Conservation (phyloP, 2,888 invertebrate species). For the Eudasyphora cyanicolor region DNA sequence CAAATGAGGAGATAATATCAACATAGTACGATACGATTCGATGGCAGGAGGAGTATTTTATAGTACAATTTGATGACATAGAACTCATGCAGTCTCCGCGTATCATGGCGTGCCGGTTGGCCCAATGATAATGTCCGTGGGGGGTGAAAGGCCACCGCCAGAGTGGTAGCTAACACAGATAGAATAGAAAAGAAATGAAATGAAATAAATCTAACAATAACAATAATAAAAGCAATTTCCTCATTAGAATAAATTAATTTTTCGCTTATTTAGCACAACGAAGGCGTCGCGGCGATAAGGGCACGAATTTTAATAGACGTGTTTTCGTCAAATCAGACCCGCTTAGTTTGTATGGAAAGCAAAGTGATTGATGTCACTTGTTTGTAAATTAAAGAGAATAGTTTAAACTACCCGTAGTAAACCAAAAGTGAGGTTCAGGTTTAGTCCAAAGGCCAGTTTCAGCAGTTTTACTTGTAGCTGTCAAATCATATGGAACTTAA, state of each 20-base stretch:
- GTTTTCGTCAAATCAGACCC: no score
- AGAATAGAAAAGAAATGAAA: conserved; percentile 3
- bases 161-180: neutral
- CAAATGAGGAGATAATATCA: conserved; percentile 29
- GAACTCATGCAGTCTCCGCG: neutral
- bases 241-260: conserved; percentile 54
- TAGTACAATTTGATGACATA: neutral
- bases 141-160: neutral
- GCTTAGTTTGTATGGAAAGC: no score
- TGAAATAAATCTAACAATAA: conserved; percentile 25
- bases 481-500: no score
- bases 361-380: no score
- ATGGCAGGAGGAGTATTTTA: no score
- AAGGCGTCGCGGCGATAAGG: conserved; percentile 64
- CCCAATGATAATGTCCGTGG: neutral
- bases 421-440: no score
- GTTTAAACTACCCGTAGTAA: no score
- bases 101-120: neutral
- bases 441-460: no score
- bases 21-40: neutral
- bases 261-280: conserved; percentile 46
- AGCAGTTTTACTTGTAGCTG: no score
- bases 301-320: no score
- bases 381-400: no score
- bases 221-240: conserved; percentile 37